Evolutionary conservation across 2,797 vertebrate genomes (phyloP).

Genomic region (Nyctibius grandis): DNA sequence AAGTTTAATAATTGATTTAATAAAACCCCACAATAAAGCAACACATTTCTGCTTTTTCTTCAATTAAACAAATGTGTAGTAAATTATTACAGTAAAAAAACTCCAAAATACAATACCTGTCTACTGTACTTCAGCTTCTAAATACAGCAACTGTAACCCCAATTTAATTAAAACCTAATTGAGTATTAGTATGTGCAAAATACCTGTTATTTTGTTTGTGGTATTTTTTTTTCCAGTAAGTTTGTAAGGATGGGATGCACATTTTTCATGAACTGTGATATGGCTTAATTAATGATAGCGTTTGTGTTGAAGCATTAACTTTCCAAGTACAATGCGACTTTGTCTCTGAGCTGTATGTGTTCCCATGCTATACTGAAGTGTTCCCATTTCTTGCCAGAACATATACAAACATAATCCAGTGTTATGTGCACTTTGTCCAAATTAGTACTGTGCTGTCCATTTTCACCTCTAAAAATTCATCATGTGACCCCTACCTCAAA

Average conservation of each 20-base stretch:
- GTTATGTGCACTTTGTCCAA: not conserved
- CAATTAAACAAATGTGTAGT: conserved; percentile 67
- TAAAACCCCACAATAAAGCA: conserved; percentile 73
- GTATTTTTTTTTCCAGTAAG: conserved; percentile 3
- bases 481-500: not conserved
- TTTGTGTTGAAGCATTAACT: conserved; percentile 29
- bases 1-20: conserved; percentile 68
- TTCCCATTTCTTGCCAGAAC: conserved; percentile 15
- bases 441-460: conserved; percentile 34
- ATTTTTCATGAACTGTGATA: conserved; percentile 61
- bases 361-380: not conserved
- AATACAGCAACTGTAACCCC: conserved; percentile 64
- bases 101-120: conserved; percentile 71
- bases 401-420: conserved; percentile 8
- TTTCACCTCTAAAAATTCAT: conserved; percentile 11
- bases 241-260: conserved; percentile 45
- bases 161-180: conserved; percentile 68
- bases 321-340: not conserved
- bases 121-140: conserved; percentile 66
- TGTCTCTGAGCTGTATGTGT: not conserved
- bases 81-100: conserved; percentile 73
- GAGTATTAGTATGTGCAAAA: conserved; percentile 71
- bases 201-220: conserved; percentile 15
- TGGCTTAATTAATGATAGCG: conserved; percentile 66
- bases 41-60: conserved; percentile 58